Conservation (phyloP, 2,113 vertebrate genomes). For the Trogon melanurus region DNA sequence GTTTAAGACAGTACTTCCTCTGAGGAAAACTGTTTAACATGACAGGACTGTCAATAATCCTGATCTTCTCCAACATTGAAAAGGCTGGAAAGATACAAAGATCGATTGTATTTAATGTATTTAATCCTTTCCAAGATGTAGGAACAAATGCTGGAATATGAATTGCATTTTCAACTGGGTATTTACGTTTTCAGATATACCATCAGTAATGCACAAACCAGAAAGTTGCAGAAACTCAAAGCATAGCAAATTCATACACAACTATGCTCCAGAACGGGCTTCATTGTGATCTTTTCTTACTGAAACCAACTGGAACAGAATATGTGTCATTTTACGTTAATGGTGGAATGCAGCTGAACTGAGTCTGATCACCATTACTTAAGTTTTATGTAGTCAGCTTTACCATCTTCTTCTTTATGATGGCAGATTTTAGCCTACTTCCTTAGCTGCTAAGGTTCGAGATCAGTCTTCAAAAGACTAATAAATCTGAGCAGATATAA, state of each 20-base stretch:
- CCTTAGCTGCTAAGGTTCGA: background rate
- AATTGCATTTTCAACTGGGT: background rate
- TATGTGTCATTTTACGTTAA: background rate
- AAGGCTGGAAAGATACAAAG: background rate
- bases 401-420: background rate
- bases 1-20: background rate
- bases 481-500: background rate
- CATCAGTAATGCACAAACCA: background rate
- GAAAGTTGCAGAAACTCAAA: background rate
- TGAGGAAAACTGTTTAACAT: background rate
- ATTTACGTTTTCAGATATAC: background rate
- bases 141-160: background rate
- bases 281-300: background rate
- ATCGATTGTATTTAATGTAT: background rate
- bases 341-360: background rate
- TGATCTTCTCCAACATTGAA: constrained; percentile 19
- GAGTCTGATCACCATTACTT: background rate
- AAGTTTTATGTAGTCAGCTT: background rate
- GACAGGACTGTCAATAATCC: constrained; percentile 2
- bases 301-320: background rate
- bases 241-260: background rate
- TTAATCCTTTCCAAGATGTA: background rate
- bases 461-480: background rate
- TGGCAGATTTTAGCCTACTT: background rate
- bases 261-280: background rate